Percentiles rank a stretch among this genome's conserved stretches.
These are phyloP conservation scores for Spatulosminthurus flaviceps DNA, from an alignment of 2,888 invertebrate genomes.

Conservation along the genomic window DNA sequence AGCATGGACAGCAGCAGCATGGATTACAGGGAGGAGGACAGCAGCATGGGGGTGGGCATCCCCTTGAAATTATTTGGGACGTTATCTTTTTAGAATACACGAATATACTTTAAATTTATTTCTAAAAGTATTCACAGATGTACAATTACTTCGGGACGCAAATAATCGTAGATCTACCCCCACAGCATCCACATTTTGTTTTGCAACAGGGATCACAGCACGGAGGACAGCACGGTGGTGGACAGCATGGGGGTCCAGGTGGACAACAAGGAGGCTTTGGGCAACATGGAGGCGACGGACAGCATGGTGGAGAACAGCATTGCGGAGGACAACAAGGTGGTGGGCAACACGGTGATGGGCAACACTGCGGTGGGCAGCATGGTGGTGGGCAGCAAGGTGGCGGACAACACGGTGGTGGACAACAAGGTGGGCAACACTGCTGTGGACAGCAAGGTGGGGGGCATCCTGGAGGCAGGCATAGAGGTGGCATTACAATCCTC, in stretches of 20 bases:
- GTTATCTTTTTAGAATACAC: too few species aligned
- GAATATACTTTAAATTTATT: too few species aligned
- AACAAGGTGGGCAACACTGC: not conserved
- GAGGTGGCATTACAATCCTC: not conserved
- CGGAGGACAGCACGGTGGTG: not conserved
- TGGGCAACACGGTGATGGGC: not conserved
- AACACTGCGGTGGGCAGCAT: constrained; percentile 1
- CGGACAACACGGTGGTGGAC: constrained; percentile 12
- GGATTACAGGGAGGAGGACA: too few species aligned
- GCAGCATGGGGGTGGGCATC: constrained; percentile 7
- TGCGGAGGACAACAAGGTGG: constrained; percentile 4
- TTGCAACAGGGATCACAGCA: constrained; percentile 19
- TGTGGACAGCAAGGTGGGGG: constrained; percentile 21
- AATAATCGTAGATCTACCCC: constrained; percentile 26
- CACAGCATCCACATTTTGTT: constrained; percentile 27
- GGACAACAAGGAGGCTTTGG: constrained; percentile 19
- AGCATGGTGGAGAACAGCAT: constrained; percentile 29
- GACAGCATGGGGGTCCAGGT: constrained; percentile 11
- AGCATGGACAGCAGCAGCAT: too few species aligned
- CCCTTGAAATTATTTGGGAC: not conserved
- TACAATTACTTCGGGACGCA: constrained; percentile 23
- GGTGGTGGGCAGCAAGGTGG: not conserved
- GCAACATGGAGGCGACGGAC: constrained; percentile 21
- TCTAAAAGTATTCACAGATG: too few species aligned
- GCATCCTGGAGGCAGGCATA: constrained; percentile 5